Conservation (phyloP, 2,113 vertebrate genomes). For the Rhineura floridana region DNA sequence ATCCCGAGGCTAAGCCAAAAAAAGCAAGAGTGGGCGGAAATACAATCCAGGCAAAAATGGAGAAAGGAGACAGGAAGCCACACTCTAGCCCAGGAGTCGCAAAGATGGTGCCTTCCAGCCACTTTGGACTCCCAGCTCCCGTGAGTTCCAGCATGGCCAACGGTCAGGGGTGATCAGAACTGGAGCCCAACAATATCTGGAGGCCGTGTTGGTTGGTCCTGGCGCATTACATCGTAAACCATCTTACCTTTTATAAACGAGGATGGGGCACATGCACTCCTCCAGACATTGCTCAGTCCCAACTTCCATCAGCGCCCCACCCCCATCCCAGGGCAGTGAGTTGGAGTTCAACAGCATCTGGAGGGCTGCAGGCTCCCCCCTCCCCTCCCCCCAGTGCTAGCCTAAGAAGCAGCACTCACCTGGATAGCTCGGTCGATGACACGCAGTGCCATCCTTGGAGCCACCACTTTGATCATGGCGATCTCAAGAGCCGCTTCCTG, state of each 20-base stretch:
- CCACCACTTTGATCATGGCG: slow-evolving; percentile 69
- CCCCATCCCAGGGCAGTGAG: no score
- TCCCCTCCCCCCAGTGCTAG: neutral
- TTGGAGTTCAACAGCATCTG: neutral
- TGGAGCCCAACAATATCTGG: no score
- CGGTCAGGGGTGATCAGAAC: no score
- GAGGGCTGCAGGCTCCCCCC: neutral
- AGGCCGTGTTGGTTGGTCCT: no score
- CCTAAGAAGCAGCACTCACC: slow-evolving; percentile 48
- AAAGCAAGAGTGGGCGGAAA: neutral
- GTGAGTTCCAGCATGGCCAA: no score
- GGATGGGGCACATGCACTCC: no score
- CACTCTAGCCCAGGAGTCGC: no score
- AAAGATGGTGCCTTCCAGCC: neutral
- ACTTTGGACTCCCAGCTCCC: neutral
- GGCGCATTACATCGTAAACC: no score
- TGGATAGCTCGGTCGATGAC: slow-evolving; percentile 66
- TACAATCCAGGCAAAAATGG: neutral
- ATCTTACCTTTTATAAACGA: no score
- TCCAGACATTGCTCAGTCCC: no score
- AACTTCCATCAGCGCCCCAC: no score
- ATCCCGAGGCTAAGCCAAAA: no score
- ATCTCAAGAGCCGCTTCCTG: slow-evolving; percentile 73
- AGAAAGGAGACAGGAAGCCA: neutral
- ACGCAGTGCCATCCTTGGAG: slow-evolving; percentile 49